Conservation (phyloP, 2,797 vertebrate species). For the Muraenolepis orangiensis region DNA sequence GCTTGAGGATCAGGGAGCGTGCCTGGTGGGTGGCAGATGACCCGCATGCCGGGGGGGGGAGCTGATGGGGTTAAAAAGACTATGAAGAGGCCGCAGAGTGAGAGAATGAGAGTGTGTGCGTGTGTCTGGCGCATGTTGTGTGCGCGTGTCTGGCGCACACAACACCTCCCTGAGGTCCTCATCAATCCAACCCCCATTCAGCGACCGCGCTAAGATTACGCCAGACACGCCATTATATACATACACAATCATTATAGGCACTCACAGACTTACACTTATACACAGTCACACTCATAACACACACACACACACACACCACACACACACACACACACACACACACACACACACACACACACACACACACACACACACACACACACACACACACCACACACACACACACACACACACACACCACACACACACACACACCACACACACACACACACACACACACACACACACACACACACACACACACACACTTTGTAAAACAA, state of each 20-base stretch:
- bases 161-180: constrained; percentile 57
- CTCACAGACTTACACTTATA: constrained; percentile 8
- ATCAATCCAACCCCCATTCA: constrained; percentile 66
- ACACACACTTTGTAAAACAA: too few species aligned
- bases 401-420: background rate
- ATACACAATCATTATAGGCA: constrained; percentile 21
- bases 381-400: constrained; percentile 23
- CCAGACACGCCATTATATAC: constrained; percentile 9
- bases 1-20: constrained; percentile 39
- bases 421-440: too few species aligned
- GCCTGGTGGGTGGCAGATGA: constrained; percentile 61
- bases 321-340: constrained; percentile 35
- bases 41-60: constrained; percentile 52
- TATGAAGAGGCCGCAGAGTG: constrained; percentile 44
- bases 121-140: too few species aligned
- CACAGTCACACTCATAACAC: constrained; percentile 11
- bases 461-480: too few species aligned
- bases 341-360: constrained; percentile 23
- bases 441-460: too few species aligned
- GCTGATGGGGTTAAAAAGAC: constrained; percentile 36
- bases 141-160: constrained; percentile 28
- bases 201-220: constrained; percentile 25
- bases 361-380: constrained; percentile 30
- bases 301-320: constrained; percentile 8
- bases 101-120: constrained; percentile 3